phyloP scores from a whole-genome alignment of 2,888 invertebrate species.

The Ditylenchus weischeri region DNA sequence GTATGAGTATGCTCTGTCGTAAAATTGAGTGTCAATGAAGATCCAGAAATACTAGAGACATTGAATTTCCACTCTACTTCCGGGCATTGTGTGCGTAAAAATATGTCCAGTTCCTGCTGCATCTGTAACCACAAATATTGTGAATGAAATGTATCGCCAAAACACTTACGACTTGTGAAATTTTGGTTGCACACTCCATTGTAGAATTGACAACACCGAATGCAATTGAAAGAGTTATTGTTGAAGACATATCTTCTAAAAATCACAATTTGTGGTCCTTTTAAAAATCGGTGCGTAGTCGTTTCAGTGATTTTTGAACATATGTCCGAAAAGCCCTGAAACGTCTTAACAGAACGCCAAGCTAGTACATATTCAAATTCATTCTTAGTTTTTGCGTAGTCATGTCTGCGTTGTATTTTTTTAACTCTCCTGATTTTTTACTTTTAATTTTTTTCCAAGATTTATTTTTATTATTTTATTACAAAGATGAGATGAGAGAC shows the following conservation, averaged over 20 bases:
- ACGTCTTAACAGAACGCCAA: too few relatives aligned
- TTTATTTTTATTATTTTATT: too few relatives aligned
- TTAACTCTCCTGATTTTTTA: too few relatives aligned
- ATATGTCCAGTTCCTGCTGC: constrained; percentile 1
- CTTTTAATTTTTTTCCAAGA: too few relatives aligned
- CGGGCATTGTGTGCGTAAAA: constrained; percentile 7
- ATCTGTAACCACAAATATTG: constrained; percentile 3
- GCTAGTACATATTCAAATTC: too few relatives aligned
- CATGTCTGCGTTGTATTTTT: too few relatives aligned
- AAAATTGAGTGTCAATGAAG: constrained; percentile 7
- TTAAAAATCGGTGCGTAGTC: too few relatives aligned
- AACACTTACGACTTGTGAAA: constrained; percentile 3
- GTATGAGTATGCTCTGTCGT: constrained; percentile 14
- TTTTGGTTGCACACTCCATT: constrained; percentile 1
- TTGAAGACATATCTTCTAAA: constrained; percentile 15
- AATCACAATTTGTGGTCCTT: neutral
- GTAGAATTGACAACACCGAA: constrained; percentile 7
- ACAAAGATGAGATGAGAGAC: too few relatives aligned
- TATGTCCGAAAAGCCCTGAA: too few relatives aligned
- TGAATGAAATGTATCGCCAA: neutral
- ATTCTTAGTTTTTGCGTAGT: too few relatives aligned
- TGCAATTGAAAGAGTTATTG: constrained; percentile 9
- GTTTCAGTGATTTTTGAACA: too few relatives aligned
- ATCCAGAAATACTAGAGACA: neutral
- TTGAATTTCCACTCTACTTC: constrained; percentile 12